Evolutionary conservation across 53 echinoderm and acorn worm genomes (phyloP).

Genomic region (Echinarachnius parma): DNA sequence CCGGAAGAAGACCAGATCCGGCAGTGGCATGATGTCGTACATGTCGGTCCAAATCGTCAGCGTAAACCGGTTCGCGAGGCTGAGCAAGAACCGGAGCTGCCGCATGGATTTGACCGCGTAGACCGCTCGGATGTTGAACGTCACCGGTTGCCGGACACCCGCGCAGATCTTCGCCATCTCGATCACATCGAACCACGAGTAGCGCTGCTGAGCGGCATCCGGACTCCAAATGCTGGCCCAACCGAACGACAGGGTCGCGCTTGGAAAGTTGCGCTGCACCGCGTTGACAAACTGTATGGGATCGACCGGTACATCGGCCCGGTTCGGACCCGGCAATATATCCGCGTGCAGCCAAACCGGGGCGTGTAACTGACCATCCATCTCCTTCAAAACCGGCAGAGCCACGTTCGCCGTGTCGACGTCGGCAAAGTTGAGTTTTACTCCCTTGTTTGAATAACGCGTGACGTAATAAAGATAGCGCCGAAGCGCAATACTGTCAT

Average conservation of each 20-base stretch:
- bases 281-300: conserved; percentile 42
- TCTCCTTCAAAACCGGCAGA: conserved; percentile 48
- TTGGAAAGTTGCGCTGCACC: conserved; percentile 50
- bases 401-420: conserved; percentile 43
- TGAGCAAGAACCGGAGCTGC: conserved; percentile 81
- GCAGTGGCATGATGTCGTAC: conserved; percentile 69
- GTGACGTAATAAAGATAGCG: conserved; percentile 72
- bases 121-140: conserved; percentile 74
- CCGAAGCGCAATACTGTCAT: conserved; percentile 41
- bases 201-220: conserved; percentile 57
- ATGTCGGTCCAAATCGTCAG: conserved; percentile 70
- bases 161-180: conserved; percentile 84
- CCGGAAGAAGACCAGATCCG: conserved; percentile 66
- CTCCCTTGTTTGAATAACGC: conserved; percentile 84
- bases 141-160: conserved; percentile 44
- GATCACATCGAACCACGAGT: conserved; percentile 79
- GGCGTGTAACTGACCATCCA: conserved; percentile 60
- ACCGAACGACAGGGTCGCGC: conserved; percentile 65
- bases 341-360: conserved; percentile 81
- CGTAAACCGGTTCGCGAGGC: conserved; percentile 74
- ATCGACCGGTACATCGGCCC: conserved; percentile 42
- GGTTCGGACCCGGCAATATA: conserved; percentile 79
- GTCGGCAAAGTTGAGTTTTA: conserved; percentile 63
- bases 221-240: conserved; percentile 76
- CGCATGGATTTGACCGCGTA: conserved; percentile 64